Evolutionary conservation across 1,140 invertebrate genomes (phyloP).

Genomic region (Physella acuta): DNA sequence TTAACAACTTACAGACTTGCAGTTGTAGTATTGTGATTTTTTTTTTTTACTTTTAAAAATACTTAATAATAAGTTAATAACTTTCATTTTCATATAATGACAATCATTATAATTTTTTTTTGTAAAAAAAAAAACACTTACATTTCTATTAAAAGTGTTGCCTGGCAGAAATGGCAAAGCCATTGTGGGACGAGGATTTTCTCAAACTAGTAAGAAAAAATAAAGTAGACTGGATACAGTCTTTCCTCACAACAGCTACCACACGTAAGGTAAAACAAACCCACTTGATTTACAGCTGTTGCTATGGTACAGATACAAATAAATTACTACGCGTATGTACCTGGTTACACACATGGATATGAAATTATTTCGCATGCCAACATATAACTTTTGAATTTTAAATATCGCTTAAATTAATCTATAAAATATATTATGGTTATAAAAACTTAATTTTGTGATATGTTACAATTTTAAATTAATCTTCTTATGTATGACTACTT

Average conservation of each 20-base stretch:
- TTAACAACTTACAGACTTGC: not conserved
- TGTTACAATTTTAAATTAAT: too few species aligned
- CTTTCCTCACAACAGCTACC: conserved; percentile 1
- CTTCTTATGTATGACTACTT: too few species aligned
- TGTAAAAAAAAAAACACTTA: conserved; percentile 36
- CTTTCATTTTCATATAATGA: not conserved
- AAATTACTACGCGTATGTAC: too few species aligned
- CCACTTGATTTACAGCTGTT: conserved; percentile 26
- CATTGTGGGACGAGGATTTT: conserved; percentile 35
- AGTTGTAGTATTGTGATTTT: not conserved
- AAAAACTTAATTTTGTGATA: too few species aligned
- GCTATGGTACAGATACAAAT: conserved; percentile 24
- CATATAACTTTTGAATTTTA: too few species aligned
- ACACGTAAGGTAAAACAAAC: too few species aligned
- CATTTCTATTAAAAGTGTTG: conserved; percentile 51
- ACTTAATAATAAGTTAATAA: not conserved
- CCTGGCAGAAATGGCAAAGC: conserved; percentile 56
- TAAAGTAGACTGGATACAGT: not conserved
- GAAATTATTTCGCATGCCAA: too few species aligned
- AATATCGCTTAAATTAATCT: too few species aligned
- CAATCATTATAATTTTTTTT: not conserved
- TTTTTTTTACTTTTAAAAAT: not conserved
- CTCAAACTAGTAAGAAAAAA: not conserved
- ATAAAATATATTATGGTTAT: too few species aligned
- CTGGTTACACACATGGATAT: too few species aligned